A percentile compares a stretch with the other conserved stretches of the same genome.
Evolutionary conservation across 1,140 invertebrate species (phyloP).

Genomic region (Ceratosolen solmsi): DNA sequence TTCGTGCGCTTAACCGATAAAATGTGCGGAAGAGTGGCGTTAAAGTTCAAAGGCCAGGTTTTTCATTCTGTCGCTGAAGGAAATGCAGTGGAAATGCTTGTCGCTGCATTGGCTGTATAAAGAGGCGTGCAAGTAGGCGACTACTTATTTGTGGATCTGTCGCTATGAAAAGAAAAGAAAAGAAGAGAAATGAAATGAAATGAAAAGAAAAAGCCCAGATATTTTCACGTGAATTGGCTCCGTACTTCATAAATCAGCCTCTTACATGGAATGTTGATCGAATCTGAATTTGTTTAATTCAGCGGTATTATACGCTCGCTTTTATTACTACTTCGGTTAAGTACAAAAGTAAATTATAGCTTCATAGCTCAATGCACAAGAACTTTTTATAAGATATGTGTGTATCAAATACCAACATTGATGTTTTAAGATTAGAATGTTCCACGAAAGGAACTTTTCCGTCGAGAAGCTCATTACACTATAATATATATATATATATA

Average conservation of each 20-base stretch:
- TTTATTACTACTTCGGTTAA: neutral
- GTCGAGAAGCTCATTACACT: neutral
- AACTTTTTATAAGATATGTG: neutral
- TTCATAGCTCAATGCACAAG: neutral
- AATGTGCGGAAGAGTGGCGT: neutral
- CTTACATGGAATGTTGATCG: neutral
- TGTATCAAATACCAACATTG: neutral
- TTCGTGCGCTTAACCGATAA: neutral
- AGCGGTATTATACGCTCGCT: neutral
- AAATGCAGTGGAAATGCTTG: neutral
- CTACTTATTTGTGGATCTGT: too few species aligned
- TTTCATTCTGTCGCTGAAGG: neutral
- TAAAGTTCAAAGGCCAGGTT: neutral
- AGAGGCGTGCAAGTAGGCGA: too few species aligned
- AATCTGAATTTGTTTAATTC: conserved; percentile 13
- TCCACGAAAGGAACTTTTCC: neutral
- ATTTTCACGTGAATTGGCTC: neutral
- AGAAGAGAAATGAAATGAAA: too few species aligned
- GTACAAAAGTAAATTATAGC: neutral
- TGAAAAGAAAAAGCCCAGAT: too few species aligned
- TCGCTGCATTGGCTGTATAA: too few species aligned
- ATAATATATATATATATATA: neutral
- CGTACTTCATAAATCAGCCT: conserved; percentile 3
- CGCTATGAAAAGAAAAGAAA: too few species aligned
- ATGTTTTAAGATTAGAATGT: neutral